phyloP scores from a whole-genome alignment of 2,113 vertebrate species.

The Nothocercus nigrocapillus region DNA sequence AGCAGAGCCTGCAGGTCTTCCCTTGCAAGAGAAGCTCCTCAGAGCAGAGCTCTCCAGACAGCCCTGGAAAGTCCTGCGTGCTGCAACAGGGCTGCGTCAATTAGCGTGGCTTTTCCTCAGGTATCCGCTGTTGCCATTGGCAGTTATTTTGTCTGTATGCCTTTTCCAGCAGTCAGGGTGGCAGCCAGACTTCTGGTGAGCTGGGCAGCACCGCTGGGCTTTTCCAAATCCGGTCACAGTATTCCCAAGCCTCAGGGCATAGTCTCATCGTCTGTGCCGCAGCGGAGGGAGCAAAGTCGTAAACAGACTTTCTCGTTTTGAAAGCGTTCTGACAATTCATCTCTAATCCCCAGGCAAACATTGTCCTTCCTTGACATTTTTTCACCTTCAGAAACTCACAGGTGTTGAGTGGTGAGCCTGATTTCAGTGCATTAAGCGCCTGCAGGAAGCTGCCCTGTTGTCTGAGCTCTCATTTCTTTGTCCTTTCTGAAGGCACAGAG shows the following conservation, averaged over 20 bases:
- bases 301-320: not conserved
- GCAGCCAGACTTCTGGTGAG: not conserved
- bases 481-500: not conserved
- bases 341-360: not conserved
- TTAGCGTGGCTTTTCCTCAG: not conserved
- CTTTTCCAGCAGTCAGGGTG: not conserved
- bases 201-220: not conserved
- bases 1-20: not conserved
- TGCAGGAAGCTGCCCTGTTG: not conserved
- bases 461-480: not conserved
- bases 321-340: not conserved
- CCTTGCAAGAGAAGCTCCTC: not conserved
- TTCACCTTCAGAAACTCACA: not conserved
- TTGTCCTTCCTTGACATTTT: not conserved
- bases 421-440: not conserved
- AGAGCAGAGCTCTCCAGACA: not conserved
- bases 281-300: not conserved
- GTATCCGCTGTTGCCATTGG: not conserved
- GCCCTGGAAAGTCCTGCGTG: not conserved
- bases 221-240: not conserved
- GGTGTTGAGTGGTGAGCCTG: not conserved
- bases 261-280: not conserved
- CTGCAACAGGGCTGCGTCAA: not conserved
- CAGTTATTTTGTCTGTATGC: not conserved
- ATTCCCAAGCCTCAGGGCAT: not conserved